These are phyloP conservation scores for Rhagoletis zephyria DNA, from an alignment of 1,140 invertebrate species.

Conservation along the genomic window DNA sequence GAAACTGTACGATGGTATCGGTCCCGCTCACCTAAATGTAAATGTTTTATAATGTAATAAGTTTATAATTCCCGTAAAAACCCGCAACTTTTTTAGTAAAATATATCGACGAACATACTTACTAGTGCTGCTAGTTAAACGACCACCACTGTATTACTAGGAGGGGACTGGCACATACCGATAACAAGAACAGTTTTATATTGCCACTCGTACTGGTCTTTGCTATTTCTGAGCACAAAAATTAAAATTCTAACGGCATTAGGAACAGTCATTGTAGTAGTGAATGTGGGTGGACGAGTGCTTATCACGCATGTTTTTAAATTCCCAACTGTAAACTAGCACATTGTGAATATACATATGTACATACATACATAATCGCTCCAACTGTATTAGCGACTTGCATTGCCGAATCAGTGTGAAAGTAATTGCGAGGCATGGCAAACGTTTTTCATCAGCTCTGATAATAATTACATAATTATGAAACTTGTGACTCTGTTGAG, in stretches of 20 bases:
- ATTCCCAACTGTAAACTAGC: background rate
- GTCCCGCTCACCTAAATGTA: too few relatives aligned
- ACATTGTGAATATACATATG: background rate
- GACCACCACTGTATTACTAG: background rate
- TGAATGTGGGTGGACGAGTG: background rate
- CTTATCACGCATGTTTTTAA: slow-evolving; percentile 45
- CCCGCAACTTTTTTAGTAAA: too few relatives aligned
- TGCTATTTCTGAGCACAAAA: background rate
- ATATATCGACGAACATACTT: too few relatives aligned
- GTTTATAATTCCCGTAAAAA: too few relatives aligned
- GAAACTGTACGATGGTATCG: too few relatives aligned
- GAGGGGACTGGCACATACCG: background rate
- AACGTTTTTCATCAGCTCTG: too few relatives aligned
- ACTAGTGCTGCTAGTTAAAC: background rate
- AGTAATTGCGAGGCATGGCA: too few relatives aligned
- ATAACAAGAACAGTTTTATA: background rate
- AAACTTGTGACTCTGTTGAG: too few relatives aligned
- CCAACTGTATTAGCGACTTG: too few relatives aligned
- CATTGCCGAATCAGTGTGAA: too few relatives aligned
- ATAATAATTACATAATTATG: too few relatives aligned
- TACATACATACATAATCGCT: background rate
- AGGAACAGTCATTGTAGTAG: background rate
- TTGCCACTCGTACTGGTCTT: background rate
- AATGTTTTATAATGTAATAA: too few relatives aligned
- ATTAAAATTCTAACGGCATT: background rate